Evolutionary conservation across 2,797 vertebrate species (phyloP), one percentile per base, ranked within the genome.

Genomic region (Erithacus rubecula): DNA sequence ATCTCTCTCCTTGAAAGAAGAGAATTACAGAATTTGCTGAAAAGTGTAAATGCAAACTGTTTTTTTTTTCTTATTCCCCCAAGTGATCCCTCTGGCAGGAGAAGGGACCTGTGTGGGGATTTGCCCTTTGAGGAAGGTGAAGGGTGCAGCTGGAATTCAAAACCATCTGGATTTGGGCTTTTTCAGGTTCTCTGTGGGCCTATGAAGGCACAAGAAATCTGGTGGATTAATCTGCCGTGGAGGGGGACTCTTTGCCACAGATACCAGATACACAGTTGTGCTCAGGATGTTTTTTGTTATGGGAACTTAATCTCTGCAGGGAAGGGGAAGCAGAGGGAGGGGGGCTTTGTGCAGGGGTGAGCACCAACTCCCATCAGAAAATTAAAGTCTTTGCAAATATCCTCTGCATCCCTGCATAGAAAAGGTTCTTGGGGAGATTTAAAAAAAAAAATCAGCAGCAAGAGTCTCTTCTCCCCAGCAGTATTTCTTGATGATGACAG

Each of bases 401-500:
- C 64, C 62, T 55, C 58, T 47, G 21, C 24, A 62, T 49, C 65
- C 70, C 47, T 5, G 8, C 51, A 15, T 27, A 36, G 65, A 91
- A 87, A 87, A 68, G 62, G 59, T 59, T 90, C 82, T 64, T 70
- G 83, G 68, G 87, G 79, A 92, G 72, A 53, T 81, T 75, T 87
- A 59, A 5, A 58, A 26, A 95, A 59, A 58, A 36, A 95, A 95
- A 83, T 85, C 56, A 20, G 15, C 79, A 62, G 77, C 64, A 44
- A 62, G 62, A 74, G 22, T 70, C 76, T 95, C 37, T 92, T 91
- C 92, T 95, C 87, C 79, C 89, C 78, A 68, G 79, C 87, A 91
- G 89, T 64, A 88, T 95, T 95, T 97, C 91, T 95, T 91, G 67
- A 93, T 11, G 62, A 96, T 93, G 47, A 95, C 47, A 91, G 96